These are phyloP conservation scores for Pristis pectinata DNA, from an alignment of 2,797 vertebrate species.

Conservation along the genomic window DNA sequence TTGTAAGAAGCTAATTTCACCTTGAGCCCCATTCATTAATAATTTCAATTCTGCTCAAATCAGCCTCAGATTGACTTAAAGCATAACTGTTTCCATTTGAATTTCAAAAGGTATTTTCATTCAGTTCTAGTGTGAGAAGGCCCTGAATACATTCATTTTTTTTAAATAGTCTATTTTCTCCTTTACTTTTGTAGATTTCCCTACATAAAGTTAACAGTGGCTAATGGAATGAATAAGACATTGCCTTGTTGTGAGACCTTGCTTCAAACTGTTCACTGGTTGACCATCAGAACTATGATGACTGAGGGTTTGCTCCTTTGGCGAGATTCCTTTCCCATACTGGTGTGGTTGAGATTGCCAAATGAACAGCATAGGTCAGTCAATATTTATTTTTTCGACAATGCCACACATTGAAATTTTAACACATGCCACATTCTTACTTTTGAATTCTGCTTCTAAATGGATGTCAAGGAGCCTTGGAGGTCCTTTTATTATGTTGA, in stretches of 20 bases:
- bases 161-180: neutral
- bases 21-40: neutral
- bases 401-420: neutral
- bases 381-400: neutral
- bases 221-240: neutral
- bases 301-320: neutral
- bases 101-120: slow-evolving; percentile 6
- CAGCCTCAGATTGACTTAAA: neutral
- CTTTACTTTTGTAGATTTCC: neutral
- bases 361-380: neutral
- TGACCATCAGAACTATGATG: neutral
- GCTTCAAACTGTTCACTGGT: neutral
- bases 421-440: neutral
- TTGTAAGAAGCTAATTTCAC: neutral
- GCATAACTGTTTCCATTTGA: slow-evolving; percentile 4
- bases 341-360: neutral
- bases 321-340: neutral
- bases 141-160: neutral
- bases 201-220: neutral
- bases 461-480: neutral
- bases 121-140: neutral
- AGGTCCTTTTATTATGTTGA: neutral
- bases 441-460: neutral
- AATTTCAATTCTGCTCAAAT: neutral
- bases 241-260: neutral